phyloP scores from a whole-genome alignment of 1,140 invertebrate species.

The Aethina tumida region DNA sequence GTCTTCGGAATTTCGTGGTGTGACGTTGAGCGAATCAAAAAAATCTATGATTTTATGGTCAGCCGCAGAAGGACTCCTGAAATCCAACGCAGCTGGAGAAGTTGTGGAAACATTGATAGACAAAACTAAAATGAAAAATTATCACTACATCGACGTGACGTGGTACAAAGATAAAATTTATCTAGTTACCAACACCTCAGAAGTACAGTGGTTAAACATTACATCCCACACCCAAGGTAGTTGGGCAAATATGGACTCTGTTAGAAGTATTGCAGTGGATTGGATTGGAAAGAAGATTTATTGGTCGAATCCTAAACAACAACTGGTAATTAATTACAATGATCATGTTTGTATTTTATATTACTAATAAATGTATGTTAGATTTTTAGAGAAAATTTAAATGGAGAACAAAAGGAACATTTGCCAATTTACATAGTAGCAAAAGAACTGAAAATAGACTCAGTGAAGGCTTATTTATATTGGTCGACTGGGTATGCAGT shows the following conservation, averaged over 20 bases:
- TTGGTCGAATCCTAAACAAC: conserved; percentile 78
- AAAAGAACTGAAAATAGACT: conserved; percentile 72
- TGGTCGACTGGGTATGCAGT: conserved; percentile 79
- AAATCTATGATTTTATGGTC: conserved; percentile 54
- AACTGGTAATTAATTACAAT: conserved; percentile 47
- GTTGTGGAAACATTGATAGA: conserved; percentile 54
- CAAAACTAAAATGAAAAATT: conserved; percentile 40
- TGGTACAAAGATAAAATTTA: conserved; percentile 45
- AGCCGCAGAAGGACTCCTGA: conserved; percentile 54
- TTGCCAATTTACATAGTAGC: conserved; percentile 64
- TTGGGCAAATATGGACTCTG: conserved; percentile 55
- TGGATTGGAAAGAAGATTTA: conserved; percentile 83
- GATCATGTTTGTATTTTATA: background rate
- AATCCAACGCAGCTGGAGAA: conserved; percentile 65
- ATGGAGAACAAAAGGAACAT: conserved; percentile 60
- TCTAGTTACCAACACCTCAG: conserved; percentile 63
- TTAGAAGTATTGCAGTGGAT: conserved; percentile 72
- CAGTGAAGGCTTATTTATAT: conserved; percentile 70
- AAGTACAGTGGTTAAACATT: conserved; percentile 59
- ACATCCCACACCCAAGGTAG: conserved; percentile 45
- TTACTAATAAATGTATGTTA: background rate
- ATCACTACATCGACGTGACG: conserved; percentile 27
- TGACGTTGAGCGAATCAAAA: conserved; percentile 45
- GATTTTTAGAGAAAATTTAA: conserved; percentile 50
- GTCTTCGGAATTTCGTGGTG: conserved; percentile 62